phyloP scores from a whole-genome alignment of 2,113 vertebrate genomes.

The Zosterops lateralis region DNA sequence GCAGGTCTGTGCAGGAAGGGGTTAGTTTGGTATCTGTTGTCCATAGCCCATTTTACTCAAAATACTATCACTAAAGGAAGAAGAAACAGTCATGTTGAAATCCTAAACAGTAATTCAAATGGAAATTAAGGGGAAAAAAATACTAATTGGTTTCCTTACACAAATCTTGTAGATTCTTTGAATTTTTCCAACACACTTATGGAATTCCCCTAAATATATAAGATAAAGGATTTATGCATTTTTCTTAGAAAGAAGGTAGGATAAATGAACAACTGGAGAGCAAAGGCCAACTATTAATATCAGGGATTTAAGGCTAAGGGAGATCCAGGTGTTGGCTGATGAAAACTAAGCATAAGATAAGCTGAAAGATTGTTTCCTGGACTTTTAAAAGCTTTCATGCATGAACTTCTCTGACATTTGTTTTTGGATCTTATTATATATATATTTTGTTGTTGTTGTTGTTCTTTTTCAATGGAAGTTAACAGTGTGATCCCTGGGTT shows the following conservation, averaged over 20 bases:
- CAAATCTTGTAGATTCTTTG: not conserved
- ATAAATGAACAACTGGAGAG: slow-evolving; percentile 19
- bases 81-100: not conserved
- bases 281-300: slow-evolving; percentile 30
- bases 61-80: not conserved
- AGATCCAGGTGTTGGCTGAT: not conserved
- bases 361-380: not conserved
- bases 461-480: not conserved
- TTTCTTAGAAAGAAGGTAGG: slow-evolving; percentile 21
- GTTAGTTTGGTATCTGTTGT: not conserved
- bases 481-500: not conserved
- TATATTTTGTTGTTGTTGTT: not conserved
- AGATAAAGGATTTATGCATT: not conserved
- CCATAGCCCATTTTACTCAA: not conserved
- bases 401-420: slow-evolving; percentile 35
- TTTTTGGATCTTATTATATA: not conserved
- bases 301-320: not conserved
- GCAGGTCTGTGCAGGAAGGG: not conserved
- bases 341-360: slow-evolving; percentile 14
- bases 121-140: not conserved
- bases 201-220: not conserved
- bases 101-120: not conserved
- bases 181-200: not conserved
- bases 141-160: not conserved
- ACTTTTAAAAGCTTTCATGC: not conserved